Percentiles rank a stretch among this genome's conserved stretches.
Evolutionary conservation across 2,113 vertebrate genomes (phyloP).

Genomic region (Cairina moschata): DNA sequence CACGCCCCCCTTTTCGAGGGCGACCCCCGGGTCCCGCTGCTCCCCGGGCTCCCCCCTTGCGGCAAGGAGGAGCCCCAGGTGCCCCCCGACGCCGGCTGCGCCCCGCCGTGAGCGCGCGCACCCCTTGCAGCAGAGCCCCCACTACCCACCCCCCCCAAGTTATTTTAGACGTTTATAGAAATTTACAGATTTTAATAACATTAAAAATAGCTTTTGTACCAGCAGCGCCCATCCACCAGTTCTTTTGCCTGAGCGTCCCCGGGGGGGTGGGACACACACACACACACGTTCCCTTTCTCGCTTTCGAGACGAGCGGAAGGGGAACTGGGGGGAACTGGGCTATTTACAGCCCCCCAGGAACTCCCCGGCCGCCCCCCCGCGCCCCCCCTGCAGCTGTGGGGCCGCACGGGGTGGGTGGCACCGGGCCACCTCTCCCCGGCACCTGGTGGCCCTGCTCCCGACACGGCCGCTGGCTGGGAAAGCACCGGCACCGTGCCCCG

Average conservation of each 20-base stretch:
- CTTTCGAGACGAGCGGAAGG: conserved; percentile 21
- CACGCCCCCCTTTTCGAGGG: too few species aligned
- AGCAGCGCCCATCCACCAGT: rapidly evolving
- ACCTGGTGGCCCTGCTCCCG: background rate
- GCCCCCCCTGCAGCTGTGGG: too few species aligned
- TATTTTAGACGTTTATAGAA: conserved; percentile 43
- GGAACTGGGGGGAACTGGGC: background rate
- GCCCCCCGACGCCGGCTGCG: too few species aligned
- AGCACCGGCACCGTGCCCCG: rapidly evolving
- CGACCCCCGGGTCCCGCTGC: too few species aligned
- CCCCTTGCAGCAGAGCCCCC: too few species aligned
- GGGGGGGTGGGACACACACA: too few species aligned
- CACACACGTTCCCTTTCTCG: conserved; percentile 7
- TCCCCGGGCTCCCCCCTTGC: too few species aligned
- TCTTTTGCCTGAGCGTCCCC: background rate
- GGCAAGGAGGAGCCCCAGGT: too few species aligned
- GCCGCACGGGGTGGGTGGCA: too few species aligned
- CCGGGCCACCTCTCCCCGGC: background rate
- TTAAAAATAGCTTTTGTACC: conserved; percentile 45
- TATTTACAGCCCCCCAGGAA: background rate
- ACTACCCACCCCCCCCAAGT: too few species aligned
- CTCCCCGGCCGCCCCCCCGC: background rate
- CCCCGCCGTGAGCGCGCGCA: too few species aligned
- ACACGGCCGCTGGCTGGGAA: background rate
- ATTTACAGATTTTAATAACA: background rate